Evolutionary conservation across 2,797 vertebrate genomes (phyloP).

Genomic region (Pipistrellus nathusii): DNA sequence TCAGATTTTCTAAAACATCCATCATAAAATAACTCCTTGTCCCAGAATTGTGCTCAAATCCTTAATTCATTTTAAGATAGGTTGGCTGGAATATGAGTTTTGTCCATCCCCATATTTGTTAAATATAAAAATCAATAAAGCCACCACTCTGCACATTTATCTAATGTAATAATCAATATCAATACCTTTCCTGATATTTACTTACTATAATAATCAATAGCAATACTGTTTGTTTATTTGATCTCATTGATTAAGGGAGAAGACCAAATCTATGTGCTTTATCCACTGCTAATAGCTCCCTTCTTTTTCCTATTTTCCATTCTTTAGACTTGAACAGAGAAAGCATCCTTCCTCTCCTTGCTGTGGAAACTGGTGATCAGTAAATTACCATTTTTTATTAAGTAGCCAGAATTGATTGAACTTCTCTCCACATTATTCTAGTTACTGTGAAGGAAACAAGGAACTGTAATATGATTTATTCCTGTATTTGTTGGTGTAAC

Average conservation of each 20-base stretch:
- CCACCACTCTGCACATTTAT: conserved; percentile 68
- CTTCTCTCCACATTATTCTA: neutral
- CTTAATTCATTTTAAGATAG: conserved; percentile 61
- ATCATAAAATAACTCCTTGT: conserved; percentile 76
- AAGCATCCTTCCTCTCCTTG: neutral
- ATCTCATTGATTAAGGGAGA: conserved; percentile 66
- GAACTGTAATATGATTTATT: neutral
- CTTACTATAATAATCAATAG: conserved; percentile 80
- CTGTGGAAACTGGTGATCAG: neutral
- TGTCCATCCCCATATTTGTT: conserved; percentile 64
- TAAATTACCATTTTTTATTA: conserved; percentile 11
- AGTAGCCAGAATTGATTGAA: neutral
- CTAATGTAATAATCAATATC: conserved; percentile 78
- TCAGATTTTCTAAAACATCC: conserved; percentile 60
- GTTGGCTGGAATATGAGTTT: conserved; percentile 44
- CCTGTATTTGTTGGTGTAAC: neutral
- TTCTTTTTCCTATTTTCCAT: neutral
- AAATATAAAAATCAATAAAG: conserved; percentile 78
- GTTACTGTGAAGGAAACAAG: conserved; percentile 1
- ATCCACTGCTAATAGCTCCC: neutral
- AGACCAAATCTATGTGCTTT: conserved; percentile 52
- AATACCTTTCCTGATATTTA: conserved; percentile 80
- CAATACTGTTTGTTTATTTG: conserved; percentile 79
- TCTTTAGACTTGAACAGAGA: neutral
- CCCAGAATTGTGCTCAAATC: conserved; percentile 42